A percentile compares a stretch with the other conserved stretches of the same genome.
phyloP scores from a whole-genome alignment of 2,888 invertebrate genomes.

The Pristionchus entomophagus region DNA sequence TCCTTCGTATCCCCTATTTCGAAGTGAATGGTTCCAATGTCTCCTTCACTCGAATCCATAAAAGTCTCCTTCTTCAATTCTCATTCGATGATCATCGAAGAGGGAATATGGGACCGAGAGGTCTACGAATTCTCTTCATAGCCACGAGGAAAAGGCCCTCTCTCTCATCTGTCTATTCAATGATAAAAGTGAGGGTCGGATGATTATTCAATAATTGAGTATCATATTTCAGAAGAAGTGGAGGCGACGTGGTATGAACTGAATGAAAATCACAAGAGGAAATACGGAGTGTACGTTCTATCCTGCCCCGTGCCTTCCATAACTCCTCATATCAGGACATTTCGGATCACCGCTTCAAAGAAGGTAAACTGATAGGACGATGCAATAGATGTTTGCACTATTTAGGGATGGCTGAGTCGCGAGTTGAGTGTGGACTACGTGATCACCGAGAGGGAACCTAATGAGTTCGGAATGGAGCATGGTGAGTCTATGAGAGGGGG shows the following conservation, averaged over 20 bases:
- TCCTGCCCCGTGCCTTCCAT: conserved; percentile 5
- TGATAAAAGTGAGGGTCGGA: background rate
- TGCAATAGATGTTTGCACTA: background rate
- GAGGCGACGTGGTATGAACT: conserved; percentile 34
- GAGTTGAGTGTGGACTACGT: background rate
- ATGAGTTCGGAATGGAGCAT: background rate
- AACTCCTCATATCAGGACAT: background rate
- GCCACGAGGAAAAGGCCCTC: background rate
- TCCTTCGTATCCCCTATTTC: background rate
- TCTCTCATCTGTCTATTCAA: background rate
- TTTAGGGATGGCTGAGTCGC: background rate
- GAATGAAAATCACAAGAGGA: conserved; percentile 23
- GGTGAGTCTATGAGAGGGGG: background rate
- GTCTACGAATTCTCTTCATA: background rate
- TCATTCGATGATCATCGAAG: conserved; percentile 21
- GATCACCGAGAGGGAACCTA: conserved; percentile 22
- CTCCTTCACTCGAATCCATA: no score
- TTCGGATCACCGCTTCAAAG: background rate
- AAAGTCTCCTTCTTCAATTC: background rate
- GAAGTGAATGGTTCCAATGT: no score
- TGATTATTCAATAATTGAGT: background rate
- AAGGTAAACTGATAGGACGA: background rate
- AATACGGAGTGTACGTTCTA: conserved; percentile 10
- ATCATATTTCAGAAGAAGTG: conserved; percentile 15
- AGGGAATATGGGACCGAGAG: conserved; percentile 26